Base-by-base conservation (phyloP, 2,113 vertebrate species). In the Macquaria australasica region DNA sequence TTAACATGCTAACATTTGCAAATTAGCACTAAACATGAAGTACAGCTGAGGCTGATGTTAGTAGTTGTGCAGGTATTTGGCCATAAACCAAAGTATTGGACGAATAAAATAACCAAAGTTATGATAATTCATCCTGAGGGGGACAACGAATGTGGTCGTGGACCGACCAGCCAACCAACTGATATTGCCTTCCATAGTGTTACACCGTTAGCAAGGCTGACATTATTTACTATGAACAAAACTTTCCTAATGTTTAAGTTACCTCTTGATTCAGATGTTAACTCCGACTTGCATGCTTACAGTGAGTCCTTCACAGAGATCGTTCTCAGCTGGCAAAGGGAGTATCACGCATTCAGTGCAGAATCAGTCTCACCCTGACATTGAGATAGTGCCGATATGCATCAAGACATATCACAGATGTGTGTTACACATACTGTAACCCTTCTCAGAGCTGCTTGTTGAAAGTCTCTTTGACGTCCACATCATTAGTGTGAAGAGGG, bases 401-500 rank as follows among this genome's bases (percentile, higher is more conserved):
- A 72, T 82, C 48, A 34, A 72, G 66, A 15, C 50, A 58, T 56
- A 76, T 85, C 84, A 83, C 56, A 77, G 53, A 71, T 72, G 48
- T 41, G 73, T 31, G 64, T 64, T 50, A 28, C 43, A 70, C 31
- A 31, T 37, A 60, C 45, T 60, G 62, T 3, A 56, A 74, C 15
- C 28, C 5, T 43, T 66, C 77, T 56, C 63, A 53, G 55, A 72
- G 53, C 11, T 59, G 56, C 41, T 43, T 37, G 71, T 14, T 74
- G 56, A 89, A 62, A 75, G 39, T 45, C n/a, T n/a, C n/a, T 59
- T 69, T 72, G 63, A 81, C 25, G 0, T 66, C 37, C 21, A 50
- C 84, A 85, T 91, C 74, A 79, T 93, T 90, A 92, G 86, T 58
- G 51, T 72, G 86, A 93, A 55, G 55, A 69, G 63, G 64, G 31